Percentiles rank a stretch among this genome's conserved stretches.
Evolutionary conservation across 1,140 invertebrate genomes (phyloP).

Genomic region (Grapholita molesta): DNA sequence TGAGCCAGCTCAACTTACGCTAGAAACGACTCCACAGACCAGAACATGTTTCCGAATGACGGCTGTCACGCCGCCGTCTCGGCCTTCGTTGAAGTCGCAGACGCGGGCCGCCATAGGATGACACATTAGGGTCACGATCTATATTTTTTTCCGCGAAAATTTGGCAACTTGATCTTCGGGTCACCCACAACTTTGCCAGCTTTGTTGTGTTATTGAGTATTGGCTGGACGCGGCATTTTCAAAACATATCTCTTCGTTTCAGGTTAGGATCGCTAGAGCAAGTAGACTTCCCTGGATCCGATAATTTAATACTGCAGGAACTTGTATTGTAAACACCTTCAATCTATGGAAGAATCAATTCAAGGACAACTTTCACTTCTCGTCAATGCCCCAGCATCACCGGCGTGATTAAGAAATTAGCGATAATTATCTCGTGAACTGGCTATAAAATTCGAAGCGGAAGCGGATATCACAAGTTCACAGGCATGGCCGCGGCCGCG

Average conservation of each 20-base stretch:
- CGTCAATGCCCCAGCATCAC: not conserved
- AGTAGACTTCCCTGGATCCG: too few relatives aligned
- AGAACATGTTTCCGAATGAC: not conserved
- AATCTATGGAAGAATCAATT: not conserved
- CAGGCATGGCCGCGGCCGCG: not conserved
- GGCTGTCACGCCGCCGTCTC: not conserved
- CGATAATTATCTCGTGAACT: not conserved
- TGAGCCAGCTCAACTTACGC: not conserved
- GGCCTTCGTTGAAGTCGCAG: not conserved
- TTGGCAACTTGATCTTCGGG: not conserved
- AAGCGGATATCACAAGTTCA: not conserved
- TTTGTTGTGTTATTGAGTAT: not conserved
- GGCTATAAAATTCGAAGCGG: not conserved
- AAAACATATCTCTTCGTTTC: too few relatives aligned
- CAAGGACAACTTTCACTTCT: not conserved
- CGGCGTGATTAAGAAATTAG: not conserved
- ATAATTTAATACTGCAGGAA: too few relatives aligned
- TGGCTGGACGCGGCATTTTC: not conserved
- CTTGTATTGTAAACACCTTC: too few relatives aligned
- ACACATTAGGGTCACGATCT: not conserved
- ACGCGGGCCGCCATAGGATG: not conserved
- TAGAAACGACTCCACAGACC: not conserved
- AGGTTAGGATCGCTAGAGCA: too few relatives aligned
- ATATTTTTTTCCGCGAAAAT: slow-evolving; percentile 3
- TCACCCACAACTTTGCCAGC: not conserved